phyloP scores from a whole-genome alignment of 2,888 invertebrate species.

The Trichogramma evanescens region DNA sequence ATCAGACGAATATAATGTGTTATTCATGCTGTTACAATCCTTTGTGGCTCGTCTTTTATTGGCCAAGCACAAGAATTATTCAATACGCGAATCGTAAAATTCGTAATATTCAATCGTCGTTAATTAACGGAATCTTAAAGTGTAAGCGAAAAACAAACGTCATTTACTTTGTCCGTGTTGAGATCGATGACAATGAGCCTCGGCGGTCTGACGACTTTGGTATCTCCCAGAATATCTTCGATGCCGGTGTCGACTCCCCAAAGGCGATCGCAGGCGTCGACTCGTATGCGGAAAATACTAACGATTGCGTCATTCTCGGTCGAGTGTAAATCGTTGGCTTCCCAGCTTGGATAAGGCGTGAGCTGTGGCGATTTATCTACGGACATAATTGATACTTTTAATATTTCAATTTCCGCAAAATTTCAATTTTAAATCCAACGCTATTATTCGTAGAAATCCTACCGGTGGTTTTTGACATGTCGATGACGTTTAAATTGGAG shows the following conservation, averaged over 20 bases:
- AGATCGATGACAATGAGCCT: slow-evolving; percentile 64
- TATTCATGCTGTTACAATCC: too few relatives aligned
- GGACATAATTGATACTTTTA: too few relatives aligned
- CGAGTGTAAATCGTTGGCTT: slow-evolving; percentile 66
- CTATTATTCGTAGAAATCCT: background rate
- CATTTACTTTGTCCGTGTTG: slow-evolving; percentile 60
- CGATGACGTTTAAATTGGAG: slow-evolving; percentile 56
- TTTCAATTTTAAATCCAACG: too few relatives aligned
- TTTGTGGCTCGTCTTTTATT: too few relatives aligned
- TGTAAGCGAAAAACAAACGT: too few relatives aligned
- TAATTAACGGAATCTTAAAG: too few relatives aligned
- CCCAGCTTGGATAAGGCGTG: slow-evolving; percentile 70
- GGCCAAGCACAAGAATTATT: too few relatives aligned
- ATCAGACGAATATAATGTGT: too few relatives aligned
- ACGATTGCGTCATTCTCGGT: slow-evolving; percentile 56
- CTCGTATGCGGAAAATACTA: slow-evolving; percentile 66
- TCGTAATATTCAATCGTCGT: too few relatives aligned
- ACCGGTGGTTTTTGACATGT: slow-evolving; percentile 35
- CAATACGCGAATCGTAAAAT: too few relatives aligned
- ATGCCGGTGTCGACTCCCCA: slow-evolving; percentile 79
- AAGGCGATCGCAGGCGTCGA: slow-evolving; percentile 71
- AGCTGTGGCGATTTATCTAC: slow-evolving; percentile 58
- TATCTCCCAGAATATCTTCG: slow-evolving; percentile 64
- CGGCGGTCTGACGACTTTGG: slow-evolving; percentile 49
- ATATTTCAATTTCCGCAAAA: too few relatives aligned